Evolutionary conservation across 2,113 vertebrate genomes (phyloP).

Genomic region (Tylochromis polylepis): DNA sequence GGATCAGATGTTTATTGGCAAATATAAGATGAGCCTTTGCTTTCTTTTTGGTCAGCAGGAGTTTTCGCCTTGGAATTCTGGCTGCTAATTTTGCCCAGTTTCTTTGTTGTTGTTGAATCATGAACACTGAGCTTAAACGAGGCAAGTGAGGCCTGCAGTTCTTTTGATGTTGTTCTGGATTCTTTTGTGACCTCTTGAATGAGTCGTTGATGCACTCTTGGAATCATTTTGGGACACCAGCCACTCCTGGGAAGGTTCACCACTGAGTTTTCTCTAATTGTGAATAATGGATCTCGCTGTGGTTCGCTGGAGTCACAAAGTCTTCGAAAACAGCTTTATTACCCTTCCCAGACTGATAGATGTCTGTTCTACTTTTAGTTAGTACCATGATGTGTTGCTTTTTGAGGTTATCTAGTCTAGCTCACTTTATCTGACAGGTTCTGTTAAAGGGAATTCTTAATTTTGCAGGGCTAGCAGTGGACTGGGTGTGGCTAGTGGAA

Average conservation of each 20-base stretch:
- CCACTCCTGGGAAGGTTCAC: neutral
- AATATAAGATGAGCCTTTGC: neutral
- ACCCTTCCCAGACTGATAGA: neutral
- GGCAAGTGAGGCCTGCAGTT: neutral
- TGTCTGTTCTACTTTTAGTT: neutral
- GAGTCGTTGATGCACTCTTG: neutral
- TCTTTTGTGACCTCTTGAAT: neutral
- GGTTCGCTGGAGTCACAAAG: neutral
- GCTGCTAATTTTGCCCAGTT: neutral
- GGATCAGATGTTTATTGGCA: neutral
- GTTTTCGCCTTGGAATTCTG: neutral
- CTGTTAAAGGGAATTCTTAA: neutral
- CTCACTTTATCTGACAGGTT: neutral
- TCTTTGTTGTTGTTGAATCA: neutral
- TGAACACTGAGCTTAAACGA: neutral
- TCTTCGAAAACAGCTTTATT: neutral
- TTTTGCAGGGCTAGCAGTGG: fast-evolving
- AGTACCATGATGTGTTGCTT: fast-evolving
- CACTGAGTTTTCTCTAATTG: neutral
- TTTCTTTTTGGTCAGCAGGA: neutral
- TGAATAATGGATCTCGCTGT: neutral
- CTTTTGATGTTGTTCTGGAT: fast-evolving
- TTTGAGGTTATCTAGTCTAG: neutral
- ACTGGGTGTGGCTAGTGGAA: neutral
- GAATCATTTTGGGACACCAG: neutral